Evolutionary conservation across 2,113 vertebrate genomes (phyloP).

Genomic region (Cyanoderma ruficeps): DNA sequence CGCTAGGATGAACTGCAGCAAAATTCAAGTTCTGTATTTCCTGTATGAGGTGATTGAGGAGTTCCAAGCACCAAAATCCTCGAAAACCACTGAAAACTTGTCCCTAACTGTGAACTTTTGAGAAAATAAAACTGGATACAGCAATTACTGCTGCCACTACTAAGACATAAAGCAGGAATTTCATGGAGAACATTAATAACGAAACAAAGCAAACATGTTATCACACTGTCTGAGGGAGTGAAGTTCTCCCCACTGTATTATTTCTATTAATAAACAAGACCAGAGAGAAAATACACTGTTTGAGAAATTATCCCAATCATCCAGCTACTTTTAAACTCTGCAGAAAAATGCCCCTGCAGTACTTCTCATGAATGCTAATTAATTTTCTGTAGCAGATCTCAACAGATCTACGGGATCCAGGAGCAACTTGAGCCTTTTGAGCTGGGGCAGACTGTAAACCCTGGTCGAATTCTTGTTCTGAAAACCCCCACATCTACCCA

Average conservation of each 20-base stretch:
- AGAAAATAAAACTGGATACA: background rate
- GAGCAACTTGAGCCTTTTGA: background rate
- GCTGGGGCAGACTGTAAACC: background rate
- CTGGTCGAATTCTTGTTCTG: background rate
- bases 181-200: background rate
- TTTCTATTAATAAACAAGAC: background rate
- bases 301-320: background rate
- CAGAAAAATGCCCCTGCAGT: background rate
- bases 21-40: background rate
- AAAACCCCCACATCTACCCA: background rate
- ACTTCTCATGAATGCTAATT: background rate
- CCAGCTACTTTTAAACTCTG: background rate
- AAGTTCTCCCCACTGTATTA: background rate
- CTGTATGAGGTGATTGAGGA: background rate
- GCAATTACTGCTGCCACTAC: background rate
- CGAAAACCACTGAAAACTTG: background rate
- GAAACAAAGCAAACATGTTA: background rate
- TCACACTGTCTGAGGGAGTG: background rate
- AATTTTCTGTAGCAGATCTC: background rate
- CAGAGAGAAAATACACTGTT: background rate
- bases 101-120: background rate
- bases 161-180: background rate
- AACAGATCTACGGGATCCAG: background rate
- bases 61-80: background rate
- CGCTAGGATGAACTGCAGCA: background rate